Evolutionary conservation across 2,113 vertebrate genomes (phyloP).

Genomic region (Corythoichthys intestinalis): DNA sequence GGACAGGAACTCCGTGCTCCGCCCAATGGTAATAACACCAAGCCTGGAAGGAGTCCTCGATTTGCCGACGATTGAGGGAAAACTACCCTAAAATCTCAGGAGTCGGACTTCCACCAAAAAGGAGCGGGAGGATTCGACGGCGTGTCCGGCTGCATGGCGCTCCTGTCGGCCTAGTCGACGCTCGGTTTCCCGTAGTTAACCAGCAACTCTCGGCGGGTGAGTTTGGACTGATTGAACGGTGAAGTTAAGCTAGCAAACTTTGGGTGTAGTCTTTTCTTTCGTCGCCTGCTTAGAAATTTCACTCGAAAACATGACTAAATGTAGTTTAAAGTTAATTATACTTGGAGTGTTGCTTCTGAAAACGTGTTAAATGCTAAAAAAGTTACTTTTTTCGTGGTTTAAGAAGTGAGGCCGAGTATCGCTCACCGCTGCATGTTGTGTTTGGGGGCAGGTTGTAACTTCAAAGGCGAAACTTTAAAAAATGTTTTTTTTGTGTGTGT

Average conservation of each 20-base stretch:
- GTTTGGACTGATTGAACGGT: slow-evolving; percentile 31
- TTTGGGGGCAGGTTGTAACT: slow-evolving; percentile 11
- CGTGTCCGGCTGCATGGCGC: slow-evolving; percentile 33
- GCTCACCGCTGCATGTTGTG: slow-evolving; percentile 12
- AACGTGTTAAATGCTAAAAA: not conserved
- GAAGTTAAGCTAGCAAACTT: slow-evolving; percentile 25
- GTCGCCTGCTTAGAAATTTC: too few relatives aligned
- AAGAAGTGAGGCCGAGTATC: slow-evolving; percentile 47
- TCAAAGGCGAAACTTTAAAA: not conserved
- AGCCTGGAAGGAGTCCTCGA: slow-evolving; percentile 41
- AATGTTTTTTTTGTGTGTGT: not conserved
- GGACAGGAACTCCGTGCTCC: slow-evolving; percentile 74
- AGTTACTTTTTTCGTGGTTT: slow-evolving; percentile 14
- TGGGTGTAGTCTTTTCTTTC: slow-evolving; percentile 22
- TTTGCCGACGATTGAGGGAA: slow-evolving; percentile 3
- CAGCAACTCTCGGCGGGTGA: slow-evolving; percentile 46
- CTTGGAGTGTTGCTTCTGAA: not conserved
- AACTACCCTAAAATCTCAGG: not conserved
- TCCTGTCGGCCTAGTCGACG: not conserved
- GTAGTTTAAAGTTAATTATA: not conserved
- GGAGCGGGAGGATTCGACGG: not conserved
- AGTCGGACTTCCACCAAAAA: not conserved
- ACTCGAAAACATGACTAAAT: not conserved
- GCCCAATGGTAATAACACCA: slow-evolving; percentile 53
- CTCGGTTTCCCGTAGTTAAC: slow-evolving; percentile 32